Conservation (phyloP, 2,888 invertebrate species). For the Drosophila mimetica region DNA sequence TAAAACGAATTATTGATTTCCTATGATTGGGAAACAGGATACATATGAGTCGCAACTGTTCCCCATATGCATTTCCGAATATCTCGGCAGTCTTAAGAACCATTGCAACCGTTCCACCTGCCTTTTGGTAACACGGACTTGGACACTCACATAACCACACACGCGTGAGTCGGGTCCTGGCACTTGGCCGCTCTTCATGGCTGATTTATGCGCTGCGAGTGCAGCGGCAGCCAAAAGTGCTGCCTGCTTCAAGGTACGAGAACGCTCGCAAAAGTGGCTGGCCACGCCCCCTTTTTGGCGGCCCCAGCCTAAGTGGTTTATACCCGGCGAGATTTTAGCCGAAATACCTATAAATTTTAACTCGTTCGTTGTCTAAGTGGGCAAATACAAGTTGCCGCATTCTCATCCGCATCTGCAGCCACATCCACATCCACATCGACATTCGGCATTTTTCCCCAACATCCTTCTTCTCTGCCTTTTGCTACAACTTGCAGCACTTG, state of each 20-base stretch:
- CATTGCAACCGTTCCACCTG: conserved; percentile 33
- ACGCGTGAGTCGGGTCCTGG: conserved; percentile 32
- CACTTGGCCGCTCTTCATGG: conserved; percentile 60
- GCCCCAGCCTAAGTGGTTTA: conserved; percentile 68
- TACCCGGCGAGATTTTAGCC: conserved; percentile 74
- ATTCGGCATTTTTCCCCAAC: conserved; percentile 23
- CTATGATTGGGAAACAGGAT: too few species aligned
- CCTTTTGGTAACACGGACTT: conserved; percentile 49
- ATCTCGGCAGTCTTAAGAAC: conserved; percentile 11
- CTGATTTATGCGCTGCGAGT: conserved; percentile 71
- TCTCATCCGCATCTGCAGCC: conserved; percentile 48
- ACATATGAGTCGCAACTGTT: not conserved
- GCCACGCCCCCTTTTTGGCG: conserved; percentile 37
- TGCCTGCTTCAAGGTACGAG: conserved; percentile 44
- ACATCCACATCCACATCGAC: conserved; percentile 33
- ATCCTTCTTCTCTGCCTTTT: conserved; percentile 1
- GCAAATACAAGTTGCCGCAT: conserved; percentile 63
- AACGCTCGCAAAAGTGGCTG: conserved; percentile 29
- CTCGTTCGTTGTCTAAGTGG: conserved; percentile 74
- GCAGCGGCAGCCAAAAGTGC: conserved; percentile 43
- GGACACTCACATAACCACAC: conserved; percentile 12
- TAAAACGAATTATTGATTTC: too few species aligned
- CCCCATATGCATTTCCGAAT: not conserved
- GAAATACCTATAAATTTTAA: conserved; percentile 79
- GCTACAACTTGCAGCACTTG: conserved; percentile 30